Conservation (phyloP, 2,113 vertebrate species). For the Leucosticte australis region DNA sequence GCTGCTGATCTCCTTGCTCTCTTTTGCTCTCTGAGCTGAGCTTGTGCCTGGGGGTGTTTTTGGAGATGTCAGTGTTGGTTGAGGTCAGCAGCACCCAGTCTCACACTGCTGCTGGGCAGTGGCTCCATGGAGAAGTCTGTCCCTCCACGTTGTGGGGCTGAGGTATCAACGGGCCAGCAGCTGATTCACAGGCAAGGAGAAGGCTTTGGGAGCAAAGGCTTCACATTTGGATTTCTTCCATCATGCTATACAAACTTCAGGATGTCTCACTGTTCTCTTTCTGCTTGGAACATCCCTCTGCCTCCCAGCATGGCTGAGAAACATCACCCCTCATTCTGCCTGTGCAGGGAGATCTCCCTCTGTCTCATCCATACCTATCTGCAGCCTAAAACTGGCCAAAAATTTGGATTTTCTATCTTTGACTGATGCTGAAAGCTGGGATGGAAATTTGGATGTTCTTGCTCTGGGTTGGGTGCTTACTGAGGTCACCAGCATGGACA, state of each 20-base stretch:
- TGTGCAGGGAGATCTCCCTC: not conserved
- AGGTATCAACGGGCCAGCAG: not conserved
- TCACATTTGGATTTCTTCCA: not conserved
- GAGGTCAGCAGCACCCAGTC: not conserved
- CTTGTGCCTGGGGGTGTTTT: not conserved
- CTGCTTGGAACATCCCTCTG: not conserved
- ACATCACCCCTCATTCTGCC: not conserved
- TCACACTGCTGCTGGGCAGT: rapidly evolving
- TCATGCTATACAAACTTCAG: not conserved
- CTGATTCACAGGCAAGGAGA: not conserved
- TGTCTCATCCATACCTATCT: not conserved
- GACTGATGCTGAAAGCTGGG: not conserved
- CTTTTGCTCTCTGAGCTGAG: not conserved
- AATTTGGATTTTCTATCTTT: not conserved
- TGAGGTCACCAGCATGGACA: not conserved
- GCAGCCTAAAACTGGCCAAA: not conserved
- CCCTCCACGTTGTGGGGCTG: not conserved
- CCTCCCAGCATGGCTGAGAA: not conserved
- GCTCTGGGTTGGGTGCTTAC: not conserved
- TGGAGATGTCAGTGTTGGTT: not conserved
- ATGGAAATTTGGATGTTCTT: not conserved
- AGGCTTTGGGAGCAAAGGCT: not conserved
- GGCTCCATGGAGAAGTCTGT: not conserved
- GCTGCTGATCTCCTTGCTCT: not conserved
- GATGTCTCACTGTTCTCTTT: not conserved